Evolutionary conservation across 2,888 invertebrate species (phyloP), one percentile per base, ranked within the genome.

Genomic region (Protophormia terraenovae): DNA sequence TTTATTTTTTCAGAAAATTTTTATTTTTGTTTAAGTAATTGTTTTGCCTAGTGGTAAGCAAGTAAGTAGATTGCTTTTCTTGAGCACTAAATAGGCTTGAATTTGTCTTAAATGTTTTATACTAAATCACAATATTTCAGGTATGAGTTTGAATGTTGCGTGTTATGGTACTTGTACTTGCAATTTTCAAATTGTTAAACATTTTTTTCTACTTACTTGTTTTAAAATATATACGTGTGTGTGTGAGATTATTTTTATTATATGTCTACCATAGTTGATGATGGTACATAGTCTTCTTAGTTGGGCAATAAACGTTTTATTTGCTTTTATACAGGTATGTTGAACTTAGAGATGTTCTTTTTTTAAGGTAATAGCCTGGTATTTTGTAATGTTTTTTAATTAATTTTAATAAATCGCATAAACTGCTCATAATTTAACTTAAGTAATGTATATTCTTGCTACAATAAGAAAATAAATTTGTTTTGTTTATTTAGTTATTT

Each of bases 371-470:
- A 19, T 71, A 27, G 77, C 55, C 53, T 64, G 55, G 55, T 71
- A 58, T 76, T 82, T 47, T 10, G 41, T 81, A 86, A 87, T 86
- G 76, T 77, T 60, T 79, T 86, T 84, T 84, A 87, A 86, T 86
- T 87, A 84, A 82, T 86, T 84, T 83, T 79, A 79, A 87, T 85
- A 83, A 87, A 83, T 84, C 62, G 58, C 79, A 69, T 50, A 82
- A 81, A 62, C 62, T 66, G 78, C 60, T 73, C 72, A 73, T 83
- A 78, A 78, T 67, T 78, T 77, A 77, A 77, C 71, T 72, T 76
- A 16, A 35, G 19, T 80, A 80, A 80, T 83, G 77, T 75, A 64
- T 72, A 76, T 35, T 16, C 1, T 12, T 38, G 22, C 16, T 16
- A n/a, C n/a, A n/a, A n/a, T n/a, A n/a, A n/a, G n/a, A 29, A 3